phyloP scores from a whole-genome alignment of 2,797 vertebrate species.

The Eremophila alpestris region DNA sequence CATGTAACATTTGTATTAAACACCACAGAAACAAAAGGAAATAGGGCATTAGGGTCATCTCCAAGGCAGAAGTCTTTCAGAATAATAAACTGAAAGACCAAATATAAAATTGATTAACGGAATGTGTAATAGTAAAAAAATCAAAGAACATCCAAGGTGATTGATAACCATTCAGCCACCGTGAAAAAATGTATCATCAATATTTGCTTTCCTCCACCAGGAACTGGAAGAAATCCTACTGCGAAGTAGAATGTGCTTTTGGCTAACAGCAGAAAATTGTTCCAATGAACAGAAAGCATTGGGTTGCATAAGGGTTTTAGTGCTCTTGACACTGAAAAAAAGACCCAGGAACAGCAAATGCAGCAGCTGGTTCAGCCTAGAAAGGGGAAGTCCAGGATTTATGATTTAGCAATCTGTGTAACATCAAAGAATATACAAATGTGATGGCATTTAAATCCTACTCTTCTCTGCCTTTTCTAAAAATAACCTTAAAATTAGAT shows the following conservation, averaged over 20 bases:
- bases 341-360: not conserved
- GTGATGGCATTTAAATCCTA: not conserved
- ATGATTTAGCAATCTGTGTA: not conserved
- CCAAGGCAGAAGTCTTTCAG: not conserved
- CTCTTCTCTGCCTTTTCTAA: not conserved
- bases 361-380: not conserved
- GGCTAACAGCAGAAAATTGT: not conserved
- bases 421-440: not conserved
- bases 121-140: not conserved
- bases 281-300: not conserved
- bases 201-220: not conserved
- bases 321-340: fast-evolving
- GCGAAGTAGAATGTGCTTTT: not conserved
- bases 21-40: not conserved
- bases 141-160: not conserved
- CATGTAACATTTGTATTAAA: not conserved
- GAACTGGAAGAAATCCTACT: not conserved
- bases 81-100: not conserved
- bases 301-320: not conserved
- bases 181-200: not conserved
- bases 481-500: slow-evolving; percentile 4
- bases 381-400: not conserved
- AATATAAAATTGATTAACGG: not conserved
- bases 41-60: not conserved
- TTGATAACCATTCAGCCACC: not conserved